Percentiles rank a stretch among this genome's conserved stretches.
These are phyloP conservation scores for Myocastor coypus DNA, from an alignment of 2,113 vertebrate genomes.

Conservation along the genomic window DNA sequence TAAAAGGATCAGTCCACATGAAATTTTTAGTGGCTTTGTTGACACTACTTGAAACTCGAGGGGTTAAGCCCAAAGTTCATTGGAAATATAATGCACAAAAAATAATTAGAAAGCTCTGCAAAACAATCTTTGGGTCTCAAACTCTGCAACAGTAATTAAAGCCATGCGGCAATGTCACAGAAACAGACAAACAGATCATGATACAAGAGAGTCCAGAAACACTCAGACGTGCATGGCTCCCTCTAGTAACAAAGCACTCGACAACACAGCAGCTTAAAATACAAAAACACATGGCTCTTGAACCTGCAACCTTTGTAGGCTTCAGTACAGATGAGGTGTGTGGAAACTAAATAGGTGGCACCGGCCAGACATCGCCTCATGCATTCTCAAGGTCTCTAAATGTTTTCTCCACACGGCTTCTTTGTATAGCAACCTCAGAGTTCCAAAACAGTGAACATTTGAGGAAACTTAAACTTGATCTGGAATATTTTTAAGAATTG, in stretches of 20 bases:
- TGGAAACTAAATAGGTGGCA: not conserved
- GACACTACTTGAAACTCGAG: not conserved
- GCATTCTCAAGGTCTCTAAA: not conserved
- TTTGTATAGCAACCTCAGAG: not conserved
- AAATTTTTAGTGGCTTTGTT: not conserved
- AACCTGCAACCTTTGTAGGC: not conserved
- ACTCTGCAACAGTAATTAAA: not conserved
- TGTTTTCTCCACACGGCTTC: not conserved
- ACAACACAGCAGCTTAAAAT: not conserved
- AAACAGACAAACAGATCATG: not conserved
- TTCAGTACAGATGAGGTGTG: not conserved
- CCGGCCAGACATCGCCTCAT: not conserved
- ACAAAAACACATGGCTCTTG: not conserved
- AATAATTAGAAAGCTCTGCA: not conserved
- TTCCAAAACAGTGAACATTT: not conserved
- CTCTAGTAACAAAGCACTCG: not conserved
- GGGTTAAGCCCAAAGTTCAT: not conserved
- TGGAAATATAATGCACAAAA: not conserved
- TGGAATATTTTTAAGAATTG: not conserved
- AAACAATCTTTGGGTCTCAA: not conserved
- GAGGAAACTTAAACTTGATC: not conserved
- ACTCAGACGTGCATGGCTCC: too few relatives aligned
- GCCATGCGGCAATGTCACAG: not conserved
- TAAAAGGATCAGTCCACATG: not conserved
- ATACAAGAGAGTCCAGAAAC: not conserved